A percentile compares a stretch with the other conserved stretches of the same genome.
Evolutionary conservation across 2,888 invertebrate genomes (phyloP).

Genomic region (Luffia ferchaultella): DNA sequence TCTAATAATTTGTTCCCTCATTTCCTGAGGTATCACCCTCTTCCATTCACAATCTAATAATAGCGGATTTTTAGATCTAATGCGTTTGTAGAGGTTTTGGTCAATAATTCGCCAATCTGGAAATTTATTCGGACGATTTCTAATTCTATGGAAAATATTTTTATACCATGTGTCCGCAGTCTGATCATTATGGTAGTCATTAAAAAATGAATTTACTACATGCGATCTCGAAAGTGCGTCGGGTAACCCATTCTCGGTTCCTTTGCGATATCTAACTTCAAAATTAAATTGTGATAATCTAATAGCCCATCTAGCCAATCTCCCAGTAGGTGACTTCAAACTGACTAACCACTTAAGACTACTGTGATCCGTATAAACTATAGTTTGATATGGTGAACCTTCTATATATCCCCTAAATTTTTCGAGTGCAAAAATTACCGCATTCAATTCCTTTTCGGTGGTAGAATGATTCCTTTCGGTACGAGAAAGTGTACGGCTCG

Average conservation of each 20-base stretch:
- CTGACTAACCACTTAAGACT: neutral
- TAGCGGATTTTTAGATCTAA: too few relatives aligned
- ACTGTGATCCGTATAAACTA: neutral
- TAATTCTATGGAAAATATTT: too few relatives aligned
- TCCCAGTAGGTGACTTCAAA: neutral
- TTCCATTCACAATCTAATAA: too few relatives aligned
- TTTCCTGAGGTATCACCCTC: too few relatives aligned
- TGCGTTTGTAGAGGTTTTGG: too few relatives aligned
- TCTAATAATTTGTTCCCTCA: too few relatives aligned
- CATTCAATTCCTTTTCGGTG: neutral
- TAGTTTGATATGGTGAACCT: neutral
- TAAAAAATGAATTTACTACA: too few relatives aligned
- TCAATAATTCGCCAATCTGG: too few relatives aligned
- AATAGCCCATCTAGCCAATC: neutral
- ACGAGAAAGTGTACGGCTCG: neutral
- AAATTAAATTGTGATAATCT: neutral
- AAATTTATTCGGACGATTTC: too few relatives aligned
- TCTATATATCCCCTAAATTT: neutral
- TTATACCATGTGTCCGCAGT: too few relatives aligned
- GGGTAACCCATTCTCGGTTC: neutral
- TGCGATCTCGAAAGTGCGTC: neutral
- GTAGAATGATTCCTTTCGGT: neutral
- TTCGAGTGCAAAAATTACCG: neutral
- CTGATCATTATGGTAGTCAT: too few relatives aligned
- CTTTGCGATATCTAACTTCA: neutral